Evolutionary conservation across 1,140 invertebrate genomes (phyloP), one percentile per base, ranked within the genome.

Genomic region (Cataglyphis hispanica): DNA sequence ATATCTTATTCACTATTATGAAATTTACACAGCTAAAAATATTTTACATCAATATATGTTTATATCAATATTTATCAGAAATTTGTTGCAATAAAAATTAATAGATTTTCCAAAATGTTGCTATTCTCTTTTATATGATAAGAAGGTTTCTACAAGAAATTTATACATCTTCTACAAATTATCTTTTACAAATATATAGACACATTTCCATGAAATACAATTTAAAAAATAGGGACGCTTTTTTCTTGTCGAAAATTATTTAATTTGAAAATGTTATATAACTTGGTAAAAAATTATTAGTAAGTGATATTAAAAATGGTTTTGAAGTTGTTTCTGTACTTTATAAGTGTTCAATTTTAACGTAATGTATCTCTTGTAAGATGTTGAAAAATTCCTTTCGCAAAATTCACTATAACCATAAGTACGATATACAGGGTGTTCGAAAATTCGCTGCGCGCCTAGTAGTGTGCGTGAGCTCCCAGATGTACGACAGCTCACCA

Each of bases 131-230:
- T 63, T 25, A 2, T 31, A 31, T 7, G 4, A 66, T 13, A 69
- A 11, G 16, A 67, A 72, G 22, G 46, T 11, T n/a, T 66, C 7
- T 53, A 11, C 72, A 16, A 60, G 3, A 67, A 40, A 67, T 84
- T 74, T 86, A 31, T 69, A 86, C 6, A 85, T 19, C 34, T n/a
- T n/a, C n/a, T n/a, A n/a, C n/a, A n/a, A n/a, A 58, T 27, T 66
- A 27, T 56, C 10, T 67, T 74, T 87, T 72, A 77, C 34, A 78
- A 67, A 31, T 84, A 78, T 72, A 78, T 72, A 84, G 46, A 50
- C 11, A 67, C 5, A 13, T 61, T 31, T 75, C 4, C n/a, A 60
- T 34, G 16, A 63, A 80, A 58, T 50, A 50, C 8, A 53, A 78
- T 58, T 61, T 1, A 34, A 50, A 50, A 50, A 16, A 50, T 50